These are phyloP conservation scores for Phengaris alcon DNA, from an alignment of 2,888 invertebrate genomes.

Conservation along the genomic window DNA sequence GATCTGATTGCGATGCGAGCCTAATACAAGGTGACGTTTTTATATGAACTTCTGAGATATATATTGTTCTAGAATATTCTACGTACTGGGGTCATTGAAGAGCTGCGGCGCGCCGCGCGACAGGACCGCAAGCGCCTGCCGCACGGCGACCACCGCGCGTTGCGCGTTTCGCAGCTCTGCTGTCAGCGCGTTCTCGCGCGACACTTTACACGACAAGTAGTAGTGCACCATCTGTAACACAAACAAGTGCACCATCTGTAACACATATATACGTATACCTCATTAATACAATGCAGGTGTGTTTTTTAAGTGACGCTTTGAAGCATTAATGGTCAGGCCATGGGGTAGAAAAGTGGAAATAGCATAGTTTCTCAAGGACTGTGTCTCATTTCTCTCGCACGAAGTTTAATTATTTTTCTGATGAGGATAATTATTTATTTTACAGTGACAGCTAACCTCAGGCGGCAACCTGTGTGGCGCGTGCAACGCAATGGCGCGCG, in stretches of 20 bases:
- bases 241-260: slow-evolving; percentile 82
- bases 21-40: no score
- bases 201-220: slow-evolving; percentile 90
- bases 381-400: no score
- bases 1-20: no score
- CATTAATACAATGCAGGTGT: not conserved
- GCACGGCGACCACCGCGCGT: slow-evolving; percentile 82
- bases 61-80: no score
- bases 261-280: not conserved
- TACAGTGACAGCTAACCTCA: slow-evolving; percentile 62
- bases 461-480: slow-evolving; percentile 78
- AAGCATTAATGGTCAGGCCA: no score
- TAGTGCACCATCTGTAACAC: slow-evolving; percentile 81
- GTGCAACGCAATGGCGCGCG: slow-evolving; percentile 86
- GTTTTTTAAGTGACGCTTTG: no score
- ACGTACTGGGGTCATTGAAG: slow-evolving; percentile 67
- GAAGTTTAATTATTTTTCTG: no score
- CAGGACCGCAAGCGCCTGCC: slow-evolving; percentile 86
- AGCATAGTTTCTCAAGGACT: no score
- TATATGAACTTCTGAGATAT: no score
- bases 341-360: no score
- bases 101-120: slow-evolving; percentile 67
- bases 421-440: no score
- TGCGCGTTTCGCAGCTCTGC: slow-evolving; percentile 89
- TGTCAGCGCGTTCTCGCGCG: slow-evolving; percentile 87